Evolutionary conservation across 2,888 invertebrate genomes (phyloP).

Genomic region (Pachymerium ferrugineum): DNA sequence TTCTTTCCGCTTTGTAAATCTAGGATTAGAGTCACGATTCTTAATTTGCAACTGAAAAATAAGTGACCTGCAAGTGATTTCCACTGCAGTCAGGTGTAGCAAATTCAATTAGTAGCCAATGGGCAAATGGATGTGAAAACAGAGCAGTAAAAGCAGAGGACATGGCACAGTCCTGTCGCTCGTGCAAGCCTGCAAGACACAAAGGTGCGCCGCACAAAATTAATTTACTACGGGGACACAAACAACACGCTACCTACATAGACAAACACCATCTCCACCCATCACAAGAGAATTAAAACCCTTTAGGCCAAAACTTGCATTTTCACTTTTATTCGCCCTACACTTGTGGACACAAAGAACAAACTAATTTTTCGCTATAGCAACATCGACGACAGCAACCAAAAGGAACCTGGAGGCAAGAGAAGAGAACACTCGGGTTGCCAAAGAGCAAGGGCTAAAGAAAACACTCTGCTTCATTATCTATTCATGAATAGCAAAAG

Average conservation of each 20-base stretch:
- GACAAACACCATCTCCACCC: not conserved
- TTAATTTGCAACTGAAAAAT: too few relatives aligned
- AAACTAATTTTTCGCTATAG: conserved; percentile 1
- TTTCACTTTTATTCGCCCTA: not conserved
- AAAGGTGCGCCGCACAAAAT: conserved; percentile 17
- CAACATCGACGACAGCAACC: not conserved
- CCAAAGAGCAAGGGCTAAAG: conserved; percentile 15
- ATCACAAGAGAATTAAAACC: not conserved
- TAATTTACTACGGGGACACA: conserved; percentile 12
- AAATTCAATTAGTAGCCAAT: conserved; percentile 9
- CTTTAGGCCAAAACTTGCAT: conserved; percentile 1
- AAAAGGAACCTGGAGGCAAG: not conserved
- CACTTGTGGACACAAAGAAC: not conserved
- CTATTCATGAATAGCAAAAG: conserved; percentile 21
- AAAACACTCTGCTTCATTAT: conserved; percentile 18
- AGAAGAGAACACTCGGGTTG: not conserved
- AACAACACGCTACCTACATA: not conserved
- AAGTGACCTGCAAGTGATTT: too few relatives aligned
- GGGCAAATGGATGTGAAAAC: conserved; percentile 12
- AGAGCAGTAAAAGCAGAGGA: conserved; percentile 18
- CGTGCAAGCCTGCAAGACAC: not conserved
- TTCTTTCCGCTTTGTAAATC: too few relatives aligned
- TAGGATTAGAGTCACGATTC: too few relatives aligned
- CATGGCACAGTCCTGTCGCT: conserved; percentile 1
- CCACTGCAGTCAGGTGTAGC: conserved; percentile 8